Evolutionary conservation across 23 tunicate genomes (phyloP).

Genomic region (Styela clava): DNA sequence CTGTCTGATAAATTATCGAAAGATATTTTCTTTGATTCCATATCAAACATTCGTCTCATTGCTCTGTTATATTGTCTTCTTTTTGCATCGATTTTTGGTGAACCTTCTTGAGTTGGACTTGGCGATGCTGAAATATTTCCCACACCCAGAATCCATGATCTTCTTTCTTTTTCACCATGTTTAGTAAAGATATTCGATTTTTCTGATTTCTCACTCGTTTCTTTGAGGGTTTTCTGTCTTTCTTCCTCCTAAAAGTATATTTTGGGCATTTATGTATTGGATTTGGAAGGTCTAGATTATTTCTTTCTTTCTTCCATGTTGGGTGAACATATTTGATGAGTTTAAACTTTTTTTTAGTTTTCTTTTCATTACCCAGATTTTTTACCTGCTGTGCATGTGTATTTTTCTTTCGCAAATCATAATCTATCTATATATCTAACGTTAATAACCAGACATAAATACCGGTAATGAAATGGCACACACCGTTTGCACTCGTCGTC

Average conservation of each 20-base stretch:
- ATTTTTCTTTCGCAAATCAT: too few relatives aligned
- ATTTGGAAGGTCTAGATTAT: too few relatives aligned
- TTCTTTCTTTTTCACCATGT: neutral
- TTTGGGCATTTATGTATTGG: too few relatives aligned
- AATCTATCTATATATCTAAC: too few relatives aligned
- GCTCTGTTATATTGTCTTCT: conserved; percentile 4
- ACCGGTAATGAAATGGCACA: neutral
- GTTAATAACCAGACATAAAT: too few relatives aligned
- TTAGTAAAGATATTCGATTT: neutral
- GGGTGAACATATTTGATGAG: too few relatives aligned
- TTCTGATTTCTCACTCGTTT: neutral
- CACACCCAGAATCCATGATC: conserved; percentile 22
- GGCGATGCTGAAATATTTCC: conserved; percentile 5
- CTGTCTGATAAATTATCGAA: neutral
- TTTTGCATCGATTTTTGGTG: neutral
- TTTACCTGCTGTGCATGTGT: too few relatives aligned
- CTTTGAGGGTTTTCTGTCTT: conserved; percentile 4
- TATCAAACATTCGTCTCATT: conserved; percentile 1
- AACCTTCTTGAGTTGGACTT: neutral
- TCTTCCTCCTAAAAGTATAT: conserved; percentile 12
- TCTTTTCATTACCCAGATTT: too few relatives aligned
- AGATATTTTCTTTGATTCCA: neutral
- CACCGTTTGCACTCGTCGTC: conserved; percentile 12
- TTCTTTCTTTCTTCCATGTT: too few relatives aligned
- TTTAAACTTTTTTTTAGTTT: too few relatives aligned